phyloP scores from a whole-genome alignment of 2,888 invertebrate genomes.

The Stenichneumon culpator region DNA sequence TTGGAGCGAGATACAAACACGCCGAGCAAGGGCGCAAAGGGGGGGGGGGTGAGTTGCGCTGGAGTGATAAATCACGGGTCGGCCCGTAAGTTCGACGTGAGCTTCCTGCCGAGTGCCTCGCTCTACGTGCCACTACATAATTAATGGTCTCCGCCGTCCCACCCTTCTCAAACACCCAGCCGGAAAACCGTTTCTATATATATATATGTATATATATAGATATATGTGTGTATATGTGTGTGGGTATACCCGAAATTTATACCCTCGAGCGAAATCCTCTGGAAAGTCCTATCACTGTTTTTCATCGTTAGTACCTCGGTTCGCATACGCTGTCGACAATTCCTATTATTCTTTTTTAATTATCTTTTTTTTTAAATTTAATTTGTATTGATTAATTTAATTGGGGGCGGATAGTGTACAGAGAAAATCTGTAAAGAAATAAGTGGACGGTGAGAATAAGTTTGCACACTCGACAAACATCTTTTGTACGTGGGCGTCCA shows the following conservation, averaged over 20 bases:
- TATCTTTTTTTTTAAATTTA: neutral
- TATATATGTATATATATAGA: neutral
- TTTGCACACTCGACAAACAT: too few relatives aligned
- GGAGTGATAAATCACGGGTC: constrained; percentile 66
- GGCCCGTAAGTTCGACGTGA: constrained; percentile 66
- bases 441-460: too few relatives aligned
- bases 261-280: constrained; percentile 1
- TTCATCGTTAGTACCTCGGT: constrained; percentile 52
- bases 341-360: neutral
- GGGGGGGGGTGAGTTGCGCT: constrained; percentile 36
- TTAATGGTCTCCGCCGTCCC: constrained; percentile 59
- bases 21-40: neutral
- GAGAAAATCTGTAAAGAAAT: too few relatives aligned
- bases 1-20: constrained; percentile 39
- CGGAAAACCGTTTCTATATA: neutral
- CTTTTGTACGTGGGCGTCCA: too few relatives aligned
- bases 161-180: constrained; percentile 18
- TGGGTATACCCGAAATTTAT: constrained; percentile 1
- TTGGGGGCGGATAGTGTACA: neutral
- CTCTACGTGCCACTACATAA: constrained; percentile 68
- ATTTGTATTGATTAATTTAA: constrained; percentile 1
- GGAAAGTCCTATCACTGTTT: constrained; percentile 39
- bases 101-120: constrained; percentile 66
- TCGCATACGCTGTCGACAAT: neutral
- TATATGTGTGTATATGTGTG: neutral